Evolutionary conservation across 2,888 invertebrate species (phyloP).

Genomic region (Eupithecia exiguata): DNA sequence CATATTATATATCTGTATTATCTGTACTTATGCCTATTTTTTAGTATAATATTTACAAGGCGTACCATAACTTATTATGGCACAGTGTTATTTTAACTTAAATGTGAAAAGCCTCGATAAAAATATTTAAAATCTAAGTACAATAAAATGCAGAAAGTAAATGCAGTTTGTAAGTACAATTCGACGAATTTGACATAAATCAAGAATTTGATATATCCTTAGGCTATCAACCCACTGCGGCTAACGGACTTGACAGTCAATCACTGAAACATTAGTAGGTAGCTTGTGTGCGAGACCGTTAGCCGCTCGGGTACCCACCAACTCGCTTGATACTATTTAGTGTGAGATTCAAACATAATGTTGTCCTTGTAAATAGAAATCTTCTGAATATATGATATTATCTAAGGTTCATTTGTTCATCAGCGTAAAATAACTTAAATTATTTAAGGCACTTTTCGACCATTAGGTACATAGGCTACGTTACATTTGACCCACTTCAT

Average conservation of each 20-base stretch:
- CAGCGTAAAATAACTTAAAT: slow-evolving; percentile 21
- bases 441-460: slow-evolving; percentile 33
- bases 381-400: slow-evolving; percentile 15
- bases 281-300: background rate
- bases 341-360: slow-evolving; percentile 19
- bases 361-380: slow-evolving; percentile 15
- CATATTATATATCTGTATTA: slow-evolving; percentile 30
- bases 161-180: slow-evolving; percentile 50
- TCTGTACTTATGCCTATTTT: slow-evolving; percentile 37
- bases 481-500: background rate
- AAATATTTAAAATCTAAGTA: slow-evolving; percentile 35
- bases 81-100: slow-evolving; percentile 39
- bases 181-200: slow-evolving; percentile 14
- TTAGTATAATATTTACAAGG: slow-evolving; percentile 46
- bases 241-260: background rate
- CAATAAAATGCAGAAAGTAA: slow-evolving; percentile 45
- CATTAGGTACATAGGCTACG: background rate
- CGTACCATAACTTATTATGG: slow-evolving; percentile 45
- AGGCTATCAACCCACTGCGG: background rate
- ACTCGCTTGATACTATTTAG: background rate
- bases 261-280: background rate
- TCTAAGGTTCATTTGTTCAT: slow-evolving; percentile 9
- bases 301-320: background rate
- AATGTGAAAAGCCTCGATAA: slow-evolving; percentile 39
- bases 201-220: slow-evolving; percentile 4